Conservation (phyloP, 1,140 invertebrate species). For the Lasioglossum baleicum region DNA sequence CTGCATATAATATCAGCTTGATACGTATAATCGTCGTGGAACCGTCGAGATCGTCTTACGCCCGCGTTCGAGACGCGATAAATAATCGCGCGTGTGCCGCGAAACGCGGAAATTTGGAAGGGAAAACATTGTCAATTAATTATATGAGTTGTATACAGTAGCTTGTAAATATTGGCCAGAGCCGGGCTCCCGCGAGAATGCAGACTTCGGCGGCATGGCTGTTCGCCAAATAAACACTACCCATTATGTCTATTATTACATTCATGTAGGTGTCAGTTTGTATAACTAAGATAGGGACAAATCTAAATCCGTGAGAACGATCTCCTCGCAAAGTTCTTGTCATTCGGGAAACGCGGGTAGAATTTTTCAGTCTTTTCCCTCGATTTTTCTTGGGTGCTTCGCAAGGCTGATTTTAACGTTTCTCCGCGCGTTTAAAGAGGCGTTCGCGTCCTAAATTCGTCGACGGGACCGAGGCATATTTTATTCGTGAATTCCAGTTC, state of each 20-base stretch:
- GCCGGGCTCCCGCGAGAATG: conserved; percentile 20
- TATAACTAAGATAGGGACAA: conserved; percentile 43
- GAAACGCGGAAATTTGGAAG: conserved; percentile 31
- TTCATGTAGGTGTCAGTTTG: conserved; percentile 49
- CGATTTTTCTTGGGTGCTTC: too few species aligned
- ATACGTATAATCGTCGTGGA: conserved; percentile 2
- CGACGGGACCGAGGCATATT: background rate
- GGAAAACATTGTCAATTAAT: conserved; percentile 36
- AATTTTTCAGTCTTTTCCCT: background rate
- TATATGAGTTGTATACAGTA: conserved; percentile 42
- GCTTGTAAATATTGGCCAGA: conserved; percentile 46
- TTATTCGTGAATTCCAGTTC: conserved; percentile 27
- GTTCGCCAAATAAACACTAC: conserved; percentile 48
- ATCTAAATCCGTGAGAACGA: conserved; percentile 38
- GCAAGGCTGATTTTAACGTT: conserved; percentile 15
- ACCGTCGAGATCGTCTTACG: background rate
- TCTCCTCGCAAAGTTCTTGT: conserved; percentile 8
- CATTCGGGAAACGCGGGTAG: background rate
- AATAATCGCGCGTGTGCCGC: conserved; percentile 1
- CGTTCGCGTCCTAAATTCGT: conserved; percentile 18
- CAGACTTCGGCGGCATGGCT: conserved; percentile 39
- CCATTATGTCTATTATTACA: conserved; percentile 53
- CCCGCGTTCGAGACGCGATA: conserved; percentile 18
- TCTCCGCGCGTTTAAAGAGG: conserved; percentile 13
- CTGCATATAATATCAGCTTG: background rate